Percentiles rank a stretch among this genome's conserved stretches.
These are phyloP conservation scores for Limnephilus auricula DNA, from an alignment of 2,888 invertebrate species.

Conservation along the genomic window DNA sequence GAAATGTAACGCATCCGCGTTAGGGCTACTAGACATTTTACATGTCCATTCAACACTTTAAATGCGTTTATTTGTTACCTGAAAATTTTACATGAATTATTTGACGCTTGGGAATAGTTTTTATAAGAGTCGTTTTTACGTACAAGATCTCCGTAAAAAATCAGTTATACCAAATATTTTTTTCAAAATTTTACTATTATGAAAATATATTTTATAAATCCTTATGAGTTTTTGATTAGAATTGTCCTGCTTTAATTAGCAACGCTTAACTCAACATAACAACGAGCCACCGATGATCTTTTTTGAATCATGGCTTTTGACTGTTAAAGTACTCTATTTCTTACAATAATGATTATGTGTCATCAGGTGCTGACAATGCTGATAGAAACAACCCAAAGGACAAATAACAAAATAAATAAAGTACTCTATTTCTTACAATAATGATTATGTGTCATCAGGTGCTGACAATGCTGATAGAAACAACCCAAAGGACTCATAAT, in stretches of 20 bases:
- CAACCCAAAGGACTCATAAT: neutral
- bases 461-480: neutral
- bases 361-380: neutral
- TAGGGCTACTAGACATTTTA: neutral
- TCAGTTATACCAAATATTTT: neutral
- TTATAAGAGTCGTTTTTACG: neutral
- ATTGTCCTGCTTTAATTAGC: too few species aligned
- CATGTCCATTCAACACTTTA: neutral
- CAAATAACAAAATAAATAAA: neutral
- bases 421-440: neutral
- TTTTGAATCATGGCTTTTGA: neutral
- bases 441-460: neutral
- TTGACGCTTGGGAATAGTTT: neutral
- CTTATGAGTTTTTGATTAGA: neutral
- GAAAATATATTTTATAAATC: neutral
- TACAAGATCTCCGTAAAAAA: neutral
- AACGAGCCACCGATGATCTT: neutral
- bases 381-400: neutral
- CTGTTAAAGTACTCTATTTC: neutral
- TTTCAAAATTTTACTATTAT: neutral
- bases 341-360: neutral
- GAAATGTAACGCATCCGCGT: conserved; percentile 19
- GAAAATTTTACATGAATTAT: neutral
- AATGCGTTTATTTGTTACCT: neutral
- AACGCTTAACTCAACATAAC: neutral